Evolutionary conservation across 1,140 invertebrate genomes (phyloP), one percentile per base, ranked within the genome.

Genomic region (Scaptomyza hsui): DNA sequence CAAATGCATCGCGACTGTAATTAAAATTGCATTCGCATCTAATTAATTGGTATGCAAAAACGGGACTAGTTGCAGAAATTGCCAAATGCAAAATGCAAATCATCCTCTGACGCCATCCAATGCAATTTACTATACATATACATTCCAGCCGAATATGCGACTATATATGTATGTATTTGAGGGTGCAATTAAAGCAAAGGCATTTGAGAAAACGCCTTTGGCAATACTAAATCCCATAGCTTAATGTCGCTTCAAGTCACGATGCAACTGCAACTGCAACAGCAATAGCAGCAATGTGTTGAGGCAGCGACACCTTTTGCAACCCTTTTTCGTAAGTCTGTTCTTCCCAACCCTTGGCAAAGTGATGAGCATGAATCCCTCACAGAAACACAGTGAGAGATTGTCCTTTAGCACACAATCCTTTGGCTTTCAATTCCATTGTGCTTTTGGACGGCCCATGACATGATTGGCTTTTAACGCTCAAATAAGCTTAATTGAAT

Each of bases 401-500:
- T 29, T 29, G 6, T 9, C 26, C 26, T 29, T 29, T 2, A 24
- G 24, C 24, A 24, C 24, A 24, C 24, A 24, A 24, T 24, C 26
- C 6, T 9, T 2, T 48, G 47, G 59, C 70, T 78, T 32, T 5
- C 21, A 24, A n/a, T 12, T 3, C n/a, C 82, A 82, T 88, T 88
- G 81, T 86, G 69, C 81, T 78, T 88, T 82, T 88, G 52, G 78
- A 55, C 61, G 73, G 52, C 65, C 47, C 67, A n/a, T 85, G 85
- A 81, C 88, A 85, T 85, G 89, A 90, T 90, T 90, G 89, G 89
- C 89, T 90, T 90, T 90, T 90, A 90, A 90, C 89, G 89, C 89
- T 90, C 89, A 90, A 90, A 90, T 90, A 90, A 90, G 89, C 89
- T 88, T 90, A 90, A 90, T 90, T 90, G 81, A 90, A 90, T 90